phyloP scores from a whole-genome alignment of 1,140 invertebrate species.

The Lordiphosa mommai region DNA sequence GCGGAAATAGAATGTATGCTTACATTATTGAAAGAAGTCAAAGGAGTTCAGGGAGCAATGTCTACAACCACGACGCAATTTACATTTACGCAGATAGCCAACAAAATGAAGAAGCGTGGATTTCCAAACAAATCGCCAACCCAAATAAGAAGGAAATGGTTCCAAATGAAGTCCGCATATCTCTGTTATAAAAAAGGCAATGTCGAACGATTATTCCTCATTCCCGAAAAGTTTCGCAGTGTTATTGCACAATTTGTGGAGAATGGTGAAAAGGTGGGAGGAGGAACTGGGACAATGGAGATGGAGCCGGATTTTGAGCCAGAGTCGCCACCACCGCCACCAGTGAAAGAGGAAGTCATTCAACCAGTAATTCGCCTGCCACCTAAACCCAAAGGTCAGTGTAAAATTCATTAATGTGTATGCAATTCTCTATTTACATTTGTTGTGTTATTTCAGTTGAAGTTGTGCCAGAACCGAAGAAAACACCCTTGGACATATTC shows the following conservation, averaged over 20 bases:
- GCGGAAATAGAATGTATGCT: conserved; percentile 73
- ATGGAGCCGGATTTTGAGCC: neutral
- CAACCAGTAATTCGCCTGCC: conserved; percentile 19
- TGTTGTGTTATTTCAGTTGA: neutral
- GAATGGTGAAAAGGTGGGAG: conserved; percentile 38
- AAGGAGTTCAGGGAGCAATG: conserved; percentile 32
- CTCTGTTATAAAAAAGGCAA: conserved; percentile 71
- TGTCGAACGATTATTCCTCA: conserved; percentile 53
- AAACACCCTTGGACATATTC: conserved; percentile 33
- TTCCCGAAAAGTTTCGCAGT: conserved; percentile 59
- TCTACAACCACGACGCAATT: conserved; percentile 58
- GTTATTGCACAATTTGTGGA: conserved; percentile 70
- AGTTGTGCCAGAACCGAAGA: conserved; percentile 2
- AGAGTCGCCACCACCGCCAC: too few relatives aligned
- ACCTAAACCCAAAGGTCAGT: conserved; percentile 11
- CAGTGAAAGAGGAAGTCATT: conserved; percentile 5
- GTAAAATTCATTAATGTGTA: neutral
- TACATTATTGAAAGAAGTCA: conserved; percentile 55
- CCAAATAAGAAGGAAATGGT: conserved; percentile 69
- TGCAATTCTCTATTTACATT: neutral
- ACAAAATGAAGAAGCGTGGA: conserved; percentile 63
- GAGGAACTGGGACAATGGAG: neutral
- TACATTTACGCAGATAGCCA: conserved; percentile 65
- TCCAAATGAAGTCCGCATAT: conserved; percentile 74
- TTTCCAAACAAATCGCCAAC: conserved; percentile 70